These are phyloP conservation scores for Diphyllodes magnificus DNA, from an alignment of 2,113 vertebrate species.

Conservation along the genomic window DNA sequence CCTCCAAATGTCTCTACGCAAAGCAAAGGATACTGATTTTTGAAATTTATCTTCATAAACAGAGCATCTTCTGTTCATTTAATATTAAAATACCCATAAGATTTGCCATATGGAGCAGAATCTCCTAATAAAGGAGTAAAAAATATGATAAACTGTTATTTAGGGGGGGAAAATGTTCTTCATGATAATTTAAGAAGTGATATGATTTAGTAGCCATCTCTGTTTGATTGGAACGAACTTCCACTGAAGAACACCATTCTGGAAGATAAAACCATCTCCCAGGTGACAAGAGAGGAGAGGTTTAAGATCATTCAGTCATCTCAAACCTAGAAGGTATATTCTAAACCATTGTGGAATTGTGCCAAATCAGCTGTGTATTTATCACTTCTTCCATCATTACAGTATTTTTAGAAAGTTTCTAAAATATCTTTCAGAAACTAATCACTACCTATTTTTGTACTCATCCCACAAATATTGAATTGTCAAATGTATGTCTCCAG, in stretches of 20 bases:
- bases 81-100: constrained; percentile 24
- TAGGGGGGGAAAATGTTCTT: neutral
- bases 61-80: neutral
- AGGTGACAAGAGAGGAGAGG: neutral
- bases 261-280: neutral
- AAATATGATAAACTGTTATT: neutral
- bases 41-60: neutral
- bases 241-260: neutral
- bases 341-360: neutral
- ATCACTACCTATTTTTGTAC: neutral
- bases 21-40: neutral
- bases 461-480: neutral
- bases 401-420: neutral
- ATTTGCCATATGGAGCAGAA: neutral
- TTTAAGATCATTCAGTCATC: neutral
- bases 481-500: neutral
- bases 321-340: neutral
- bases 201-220: neutral
- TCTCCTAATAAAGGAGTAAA: neutral
- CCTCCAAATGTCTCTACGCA: neutral
- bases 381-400: neutral
- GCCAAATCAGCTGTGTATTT: neutral
- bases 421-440: neutral
- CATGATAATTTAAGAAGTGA: neutral
- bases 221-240: neutral